Conservation (phyloP, 2,888 invertebrate species). For the Diploptera punctata region DNA sequence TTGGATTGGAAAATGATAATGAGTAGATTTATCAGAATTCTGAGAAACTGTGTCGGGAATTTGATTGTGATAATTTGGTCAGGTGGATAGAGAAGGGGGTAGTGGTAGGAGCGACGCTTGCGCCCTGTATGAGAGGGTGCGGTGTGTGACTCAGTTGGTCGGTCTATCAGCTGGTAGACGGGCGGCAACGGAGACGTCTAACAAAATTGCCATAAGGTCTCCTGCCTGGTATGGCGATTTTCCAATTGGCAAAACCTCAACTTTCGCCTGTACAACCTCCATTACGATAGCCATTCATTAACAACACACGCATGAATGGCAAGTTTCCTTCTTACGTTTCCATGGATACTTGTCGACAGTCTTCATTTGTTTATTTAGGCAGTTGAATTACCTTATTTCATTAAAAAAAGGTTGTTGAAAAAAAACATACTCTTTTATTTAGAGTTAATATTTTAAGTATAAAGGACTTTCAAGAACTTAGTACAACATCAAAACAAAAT, state of each 20-base stretch:
- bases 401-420: too few species aligned
- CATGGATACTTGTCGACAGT: not conserved
- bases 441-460: too few species aligned
- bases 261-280: not conserved
- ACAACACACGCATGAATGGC: not conserved
- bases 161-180: slow-evolving; percentile 1
- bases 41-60: too few species aligned
- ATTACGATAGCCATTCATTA: not conserved
- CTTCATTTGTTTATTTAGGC: not conserved
- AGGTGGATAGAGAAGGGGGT: too few species aligned
- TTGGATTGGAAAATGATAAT: too few species aligned
- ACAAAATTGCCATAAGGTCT: not conserved
- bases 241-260: slow-evolving; percentile 1
- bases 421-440: too few species aligned
- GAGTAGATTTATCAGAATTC: too few species aligned
- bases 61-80: too few species aligned
- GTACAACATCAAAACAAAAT: too few species aligned
- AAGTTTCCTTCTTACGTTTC: not conserved
- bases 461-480: too few species aligned
- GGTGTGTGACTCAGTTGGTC: not conserved
- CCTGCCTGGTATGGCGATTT: not conserved
- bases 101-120: slow-evolving; percentile 6
- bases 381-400: too few species aligned
- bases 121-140: not conserved
- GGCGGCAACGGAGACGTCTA: not conserved